A percentile compares a stretch with the other conserved stretches of the same genome.
Conservation (phyloP, 2,888 invertebrate genomes). For the Athalia circularis region DNA sequence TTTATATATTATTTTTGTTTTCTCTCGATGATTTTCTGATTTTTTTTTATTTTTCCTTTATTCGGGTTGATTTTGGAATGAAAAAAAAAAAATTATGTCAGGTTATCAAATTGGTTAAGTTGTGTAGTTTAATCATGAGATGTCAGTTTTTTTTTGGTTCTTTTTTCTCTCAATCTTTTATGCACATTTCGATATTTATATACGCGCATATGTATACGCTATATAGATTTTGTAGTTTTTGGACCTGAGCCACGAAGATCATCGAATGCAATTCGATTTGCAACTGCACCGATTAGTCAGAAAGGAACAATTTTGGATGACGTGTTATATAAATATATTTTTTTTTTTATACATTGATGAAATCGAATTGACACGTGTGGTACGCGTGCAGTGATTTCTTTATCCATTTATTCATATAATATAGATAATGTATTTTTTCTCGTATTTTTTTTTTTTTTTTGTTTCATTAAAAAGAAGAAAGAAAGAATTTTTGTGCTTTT, state of each 20-base stretch:
- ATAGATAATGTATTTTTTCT: too few relatives aligned
- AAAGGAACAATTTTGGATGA: neutral
- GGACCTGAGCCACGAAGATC: slow-evolving; percentile 21
- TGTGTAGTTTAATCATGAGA: too few relatives aligned
- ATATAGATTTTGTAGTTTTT: slow-evolving; percentile 3
- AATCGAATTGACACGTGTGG: neutral
- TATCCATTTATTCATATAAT: neutral
- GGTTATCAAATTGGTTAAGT: too few relatives aligned
- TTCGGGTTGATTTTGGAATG: too few relatives aligned
- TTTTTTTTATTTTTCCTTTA: too few relatives aligned
- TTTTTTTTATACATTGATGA: neutral
- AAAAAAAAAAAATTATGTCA: too few relatives aligned
- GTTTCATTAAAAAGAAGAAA: neutral
- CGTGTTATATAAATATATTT: neutral
- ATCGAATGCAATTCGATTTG: neutral
- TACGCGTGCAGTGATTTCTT: neutral
- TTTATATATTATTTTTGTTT: too few relatives aligned
- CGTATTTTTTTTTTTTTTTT: neutral
- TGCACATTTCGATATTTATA: neutral
- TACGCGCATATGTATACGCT: neutral
- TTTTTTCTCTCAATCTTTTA: neutral
- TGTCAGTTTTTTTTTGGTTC: too few relatives aligned
- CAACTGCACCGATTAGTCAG: slow-evolving; percentile 5
- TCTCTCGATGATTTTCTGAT: too few relatives aligned
- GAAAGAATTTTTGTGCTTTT: neutral